These are phyloP conservation scores for Seriola dumerili DNA, from an alignment of 2,113 vertebrate genomes.

Conservation along the genomic window DNA sequence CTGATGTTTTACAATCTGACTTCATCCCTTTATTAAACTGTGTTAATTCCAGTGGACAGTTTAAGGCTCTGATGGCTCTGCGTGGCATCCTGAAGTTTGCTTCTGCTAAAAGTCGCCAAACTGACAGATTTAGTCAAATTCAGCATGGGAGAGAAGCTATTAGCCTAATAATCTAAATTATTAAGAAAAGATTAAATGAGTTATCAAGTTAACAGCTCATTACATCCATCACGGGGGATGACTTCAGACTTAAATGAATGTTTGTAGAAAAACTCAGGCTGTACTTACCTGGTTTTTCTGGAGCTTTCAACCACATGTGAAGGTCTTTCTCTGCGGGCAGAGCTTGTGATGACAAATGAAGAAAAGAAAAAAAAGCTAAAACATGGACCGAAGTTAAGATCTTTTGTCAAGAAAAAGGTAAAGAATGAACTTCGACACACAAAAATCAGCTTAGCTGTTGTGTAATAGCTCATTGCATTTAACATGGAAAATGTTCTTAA, in stretches of 20 bases:
- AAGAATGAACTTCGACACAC: background rate
- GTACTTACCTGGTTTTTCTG: background rate
- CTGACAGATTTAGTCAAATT: background rate
- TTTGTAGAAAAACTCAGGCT: background rate
- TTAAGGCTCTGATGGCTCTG: background rate
- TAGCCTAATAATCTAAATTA: background rate
- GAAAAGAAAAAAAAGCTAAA: background rate
- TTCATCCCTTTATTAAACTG: background rate
- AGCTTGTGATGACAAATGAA: background rate
- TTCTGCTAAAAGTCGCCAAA: background rate
- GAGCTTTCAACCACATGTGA: background rate
- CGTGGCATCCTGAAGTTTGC: background rate
- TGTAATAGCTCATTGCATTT: background rate
- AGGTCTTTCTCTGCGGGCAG: background rate
- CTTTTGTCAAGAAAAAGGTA: too few relatives aligned
- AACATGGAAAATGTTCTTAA: background rate
- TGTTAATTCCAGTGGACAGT: too few relatives aligned
- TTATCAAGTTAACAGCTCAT: background rate
- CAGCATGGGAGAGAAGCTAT: background rate
- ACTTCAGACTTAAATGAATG: background rate
- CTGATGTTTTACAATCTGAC: background rate
- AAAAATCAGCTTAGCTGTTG: background rate
- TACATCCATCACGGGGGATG: background rate
- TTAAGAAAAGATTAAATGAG: background rate
- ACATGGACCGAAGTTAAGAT: too few relatives aligned